phyloP scores from a whole-genome alignment of 2,113 vertebrate species.

The Thamnaconus septentrionalis region DNA sequence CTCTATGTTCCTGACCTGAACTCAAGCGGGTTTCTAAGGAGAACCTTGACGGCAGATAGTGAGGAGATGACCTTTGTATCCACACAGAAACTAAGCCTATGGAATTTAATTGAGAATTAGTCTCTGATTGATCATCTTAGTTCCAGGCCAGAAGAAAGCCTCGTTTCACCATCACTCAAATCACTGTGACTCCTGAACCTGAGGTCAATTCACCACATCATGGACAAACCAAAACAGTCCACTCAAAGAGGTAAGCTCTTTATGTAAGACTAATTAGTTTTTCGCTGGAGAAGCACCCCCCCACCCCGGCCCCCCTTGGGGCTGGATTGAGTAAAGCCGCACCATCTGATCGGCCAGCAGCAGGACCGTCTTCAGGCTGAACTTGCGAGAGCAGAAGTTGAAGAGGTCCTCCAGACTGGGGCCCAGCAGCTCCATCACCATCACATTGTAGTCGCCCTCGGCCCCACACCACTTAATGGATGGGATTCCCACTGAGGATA shows the following conservation, averaged over 20 bases:
- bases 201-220: neutral
- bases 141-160: conserved; percentile 26
- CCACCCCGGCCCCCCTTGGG: too few relatives aligned
- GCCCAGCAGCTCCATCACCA: conserved; percentile 98
- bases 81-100: conserved; percentile 20
- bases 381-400: conserved; percentile 99
- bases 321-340: conserved; percentile 4
- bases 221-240: conserved; percentile 5
- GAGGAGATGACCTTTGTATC: conserved; percentile 1
- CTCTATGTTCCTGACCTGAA: conserved; percentile 18
- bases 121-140: conserved; percentile 35
- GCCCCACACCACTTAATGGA: conserved; percentile 98
- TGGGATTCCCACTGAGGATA: conserved; percentile 89
- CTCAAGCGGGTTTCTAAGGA: conserved; percentile 3
- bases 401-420: conserved; percentile 97
- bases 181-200: conserved; percentile 13
- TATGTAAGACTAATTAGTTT: neutral
- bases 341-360: conserved; percentile 98
- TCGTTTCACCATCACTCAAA: conserved; percentile 1
- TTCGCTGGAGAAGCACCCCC: too few relatives aligned
- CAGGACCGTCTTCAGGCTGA: conserved; percentile 97
- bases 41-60: conserved; percentile 5
- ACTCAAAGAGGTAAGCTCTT: neutral
- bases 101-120: conserved; percentile 26
- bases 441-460: conserved; percentile 97